phyloP scores from a whole-genome alignment of 1,140 invertebrate genomes.

The Drosophila malerkotliana region DNA sequence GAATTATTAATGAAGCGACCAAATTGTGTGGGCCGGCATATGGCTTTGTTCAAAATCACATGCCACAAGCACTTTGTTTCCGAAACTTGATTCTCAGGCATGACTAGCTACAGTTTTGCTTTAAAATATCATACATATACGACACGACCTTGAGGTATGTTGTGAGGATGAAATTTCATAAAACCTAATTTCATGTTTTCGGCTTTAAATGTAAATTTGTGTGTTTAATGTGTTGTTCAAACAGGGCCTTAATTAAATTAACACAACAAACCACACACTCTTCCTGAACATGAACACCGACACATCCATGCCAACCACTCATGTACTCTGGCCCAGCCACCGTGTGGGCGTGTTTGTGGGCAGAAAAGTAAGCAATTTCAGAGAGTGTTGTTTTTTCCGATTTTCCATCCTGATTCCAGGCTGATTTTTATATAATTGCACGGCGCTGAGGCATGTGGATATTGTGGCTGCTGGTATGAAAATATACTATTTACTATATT shows the following conservation, averaged over 20 bases:
- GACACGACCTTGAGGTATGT: conserved; percentile 29
- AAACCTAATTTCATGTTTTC: conserved; percentile 14
- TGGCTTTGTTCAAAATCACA: conserved; percentile 58
- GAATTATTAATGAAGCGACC: conserved; percentile 77
- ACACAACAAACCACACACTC: conserved; percentile 69
- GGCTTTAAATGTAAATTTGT: conserved; percentile 29
- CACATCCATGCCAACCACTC: conserved; percentile 26
- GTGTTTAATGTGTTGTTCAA: conserved; percentile 30
- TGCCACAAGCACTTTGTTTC: conserved; percentile 41
- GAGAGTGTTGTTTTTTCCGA: conserved; percentile 16
- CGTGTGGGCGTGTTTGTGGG: conserved; percentile 45
- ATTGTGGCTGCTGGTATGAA: conserved; percentile 12
- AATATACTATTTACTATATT: conserved; percentile 14
- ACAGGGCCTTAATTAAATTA: conserved; percentile 72
- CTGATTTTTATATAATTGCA: conserved; percentile 75
- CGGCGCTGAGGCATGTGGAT: conserved; percentile 14
- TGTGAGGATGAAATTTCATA: conserved; percentile 12
- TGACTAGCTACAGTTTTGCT: neutral
- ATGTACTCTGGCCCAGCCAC: conserved; percentile 6
- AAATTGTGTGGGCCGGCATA: conserved; percentile 41
- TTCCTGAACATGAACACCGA: conserved; percentile 2
- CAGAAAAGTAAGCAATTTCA: conserved; percentile 71
- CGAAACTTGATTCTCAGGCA: conserved; percentile 49
- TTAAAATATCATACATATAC: neutral
- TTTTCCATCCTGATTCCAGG: conserved; percentile 31